phyloP scores from a whole-genome alignment of 1,140 invertebrate genomes.

The Drosophila sproati region DNA sequence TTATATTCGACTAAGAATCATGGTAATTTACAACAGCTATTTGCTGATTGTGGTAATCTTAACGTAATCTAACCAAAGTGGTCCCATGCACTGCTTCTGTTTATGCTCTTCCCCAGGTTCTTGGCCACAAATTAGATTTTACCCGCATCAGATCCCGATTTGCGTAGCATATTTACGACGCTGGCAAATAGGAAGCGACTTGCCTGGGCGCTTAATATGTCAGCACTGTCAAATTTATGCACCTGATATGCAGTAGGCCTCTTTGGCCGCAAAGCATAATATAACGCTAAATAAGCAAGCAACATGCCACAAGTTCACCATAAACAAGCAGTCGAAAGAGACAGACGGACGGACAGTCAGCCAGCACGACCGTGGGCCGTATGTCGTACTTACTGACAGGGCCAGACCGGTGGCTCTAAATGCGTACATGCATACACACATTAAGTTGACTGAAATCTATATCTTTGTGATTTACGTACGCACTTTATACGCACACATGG shows the following conservation, averaged over 20 bases:
- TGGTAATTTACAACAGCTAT: too few species aligned
- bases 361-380: not conserved
- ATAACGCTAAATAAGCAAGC: conserved; percentile 34
- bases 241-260: conserved; percentile 48
- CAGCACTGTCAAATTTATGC: conserved; percentile 63
- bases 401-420: not conserved
- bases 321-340: not conserved
- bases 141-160: conserved; percentile 14
- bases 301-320: not conserved
- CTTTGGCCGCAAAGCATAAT: conserved; percentile 16
- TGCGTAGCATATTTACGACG: conserved; percentile 3
- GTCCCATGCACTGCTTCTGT: not conserved
- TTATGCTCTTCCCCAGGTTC: not conserved
- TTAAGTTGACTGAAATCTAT: conserved; percentile 63
- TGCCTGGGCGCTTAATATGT: conserved; percentile 54
- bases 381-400: not conserved
- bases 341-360: not conserved
- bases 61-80: not conserved
- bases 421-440: conserved; percentile 42
- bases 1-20: too few species aligned
- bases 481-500: conserved; percentile 46
- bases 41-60: not conserved
- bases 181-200: conserved; percentile 10
- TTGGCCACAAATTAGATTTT: conserved; percentile 32
- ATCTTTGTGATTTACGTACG: conserved; percentile 65